These are phyloP conservation scores for Fulica atra DNA, from an alignment of 2,113 vertebrate genomes.

Conservation along the genomic window DNA sequence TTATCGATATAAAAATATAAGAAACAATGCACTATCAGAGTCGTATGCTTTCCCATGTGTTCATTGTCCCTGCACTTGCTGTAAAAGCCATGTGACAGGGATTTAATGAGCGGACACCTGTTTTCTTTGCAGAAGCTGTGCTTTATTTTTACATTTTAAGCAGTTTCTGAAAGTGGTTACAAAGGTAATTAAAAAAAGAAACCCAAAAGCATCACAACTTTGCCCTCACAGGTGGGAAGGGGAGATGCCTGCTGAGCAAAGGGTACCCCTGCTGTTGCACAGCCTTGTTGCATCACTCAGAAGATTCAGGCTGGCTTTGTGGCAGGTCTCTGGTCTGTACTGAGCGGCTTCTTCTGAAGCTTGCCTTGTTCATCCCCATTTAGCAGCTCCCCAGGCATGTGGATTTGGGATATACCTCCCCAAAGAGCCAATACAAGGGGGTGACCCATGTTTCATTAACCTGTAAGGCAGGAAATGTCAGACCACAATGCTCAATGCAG, in stretches of 20 bases:
- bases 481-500: neutral
- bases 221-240: neutral
- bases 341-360: neutral
- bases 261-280: neutral
- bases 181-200: neutral
- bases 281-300: neutral
- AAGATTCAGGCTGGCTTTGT: neutral
- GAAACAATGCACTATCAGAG: conserved; percentile 39
- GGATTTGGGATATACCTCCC: neutral
- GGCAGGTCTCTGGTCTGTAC: neutral
- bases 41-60: neutral
- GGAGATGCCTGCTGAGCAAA: neutral
- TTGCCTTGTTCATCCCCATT: neutral
- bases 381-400: neutral
- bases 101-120: conserved; percentile 22
- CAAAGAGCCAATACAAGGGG: fast-evolving
- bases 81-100: neutral
- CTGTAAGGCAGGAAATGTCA: fast-evolving
- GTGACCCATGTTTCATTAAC: neutral
- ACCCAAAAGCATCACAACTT: neutral
- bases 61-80: conserved; percentile 2
- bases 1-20: conserved; percentile 33
- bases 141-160: neutral
- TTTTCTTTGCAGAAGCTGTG: neutral
- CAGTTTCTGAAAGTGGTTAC: neutral